These are phyloP conservation scores for Drosophila burlai DNA, from an alignment of 1,140 invertebrate genomes.

Conservation along the genomic window DNA sequence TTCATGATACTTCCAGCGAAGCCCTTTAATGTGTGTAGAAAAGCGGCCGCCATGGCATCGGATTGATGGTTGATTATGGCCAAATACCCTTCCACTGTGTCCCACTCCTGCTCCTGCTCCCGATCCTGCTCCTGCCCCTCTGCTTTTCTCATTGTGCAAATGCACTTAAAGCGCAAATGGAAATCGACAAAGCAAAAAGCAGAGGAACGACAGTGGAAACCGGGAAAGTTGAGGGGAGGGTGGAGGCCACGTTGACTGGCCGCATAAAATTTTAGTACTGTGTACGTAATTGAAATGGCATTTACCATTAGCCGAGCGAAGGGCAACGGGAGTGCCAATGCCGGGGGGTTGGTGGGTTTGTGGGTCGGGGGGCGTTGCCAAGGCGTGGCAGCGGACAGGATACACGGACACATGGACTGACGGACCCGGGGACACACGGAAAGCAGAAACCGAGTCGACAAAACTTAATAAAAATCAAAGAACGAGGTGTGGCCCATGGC, in stretches of 20 bases:
- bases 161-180: conserved; percentile 78
- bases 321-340: conserved; percentile 21
- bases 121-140: background rate
- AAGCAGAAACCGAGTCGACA: conserved; percentile 58
- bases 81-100: background rate
- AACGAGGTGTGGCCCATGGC: conserved; percentile 66
- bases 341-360: background rate
- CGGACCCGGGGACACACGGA: conserved; percentile 39
- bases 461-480: conserved; percentile 81
- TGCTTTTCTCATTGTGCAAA: conserved; percentile 57
- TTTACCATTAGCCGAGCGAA: conserved; percentile 70
- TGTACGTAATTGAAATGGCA: conserved; percentile 80
- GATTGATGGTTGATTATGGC: conserved; percentile 53
- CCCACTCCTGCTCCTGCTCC: background rate
- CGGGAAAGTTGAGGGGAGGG: background rate
- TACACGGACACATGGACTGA: conserved; percentile 35
- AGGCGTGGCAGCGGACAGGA: conserved; percentile 52
- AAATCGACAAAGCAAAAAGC: conserved; percentile 56
- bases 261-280: conserved; percentile 79
- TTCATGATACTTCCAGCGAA: background rate
- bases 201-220: background rate
- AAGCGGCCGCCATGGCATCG: conserved; percentile 11
- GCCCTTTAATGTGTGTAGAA: background rate
- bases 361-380: conserved; percentile 20
- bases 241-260: conserved; percentile 58